Base-by-base conservation (phyloP, 2,113 vertebrate species). In the Morone chrysops region DNA sequence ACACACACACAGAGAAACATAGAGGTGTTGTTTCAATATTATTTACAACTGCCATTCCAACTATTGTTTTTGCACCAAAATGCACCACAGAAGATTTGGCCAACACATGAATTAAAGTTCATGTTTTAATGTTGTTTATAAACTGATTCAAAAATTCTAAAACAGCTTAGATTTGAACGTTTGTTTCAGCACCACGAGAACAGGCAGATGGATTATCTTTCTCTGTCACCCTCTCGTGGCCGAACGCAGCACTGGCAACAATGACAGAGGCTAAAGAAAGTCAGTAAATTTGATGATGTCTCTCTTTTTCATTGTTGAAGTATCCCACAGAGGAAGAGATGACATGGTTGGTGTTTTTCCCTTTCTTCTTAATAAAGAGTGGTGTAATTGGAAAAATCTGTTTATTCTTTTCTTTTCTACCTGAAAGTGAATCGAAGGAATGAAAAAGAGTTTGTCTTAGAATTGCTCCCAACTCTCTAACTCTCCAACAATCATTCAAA, bases 171-270 rank as follows among this genome's bases (percentile, higher is more conserved):
- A 84, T 48, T 53, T 67, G 47, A 53, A 43, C 25, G 25, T 25
- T 25, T 18, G 5, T 53, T 47, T 56, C 4, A 68, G 56, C 36
- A 40, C 45, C 53, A 62, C 31, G 1, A 41, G 59, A n/a, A 40
- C 31, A 53, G 12, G 11, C 16, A 18, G 71, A 73, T 4, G 17
- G 40, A 12, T 47, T 48, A 18, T 8, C 17, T 25, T 60, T n/a
- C 43, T 54, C 4, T 68, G 38, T 75, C 48, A 11, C 62, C 63
- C 0, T 77, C 63, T 70, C 40, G 38, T 66, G 78, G 75, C 22
- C 8, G 70, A 45, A 47, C 8, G 5, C 36, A 40, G 43, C 13
- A 59, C 12, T 38, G 4, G 41, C 68, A 67, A 69, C 54, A 50
- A 41, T 38, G 41, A 57, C 6, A 50, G 20, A 45, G 17, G 16